phyloP scores from a whole-genome alignment of 2,888 invertebrate genomes.

The Machimus atricapillus region DNA sequence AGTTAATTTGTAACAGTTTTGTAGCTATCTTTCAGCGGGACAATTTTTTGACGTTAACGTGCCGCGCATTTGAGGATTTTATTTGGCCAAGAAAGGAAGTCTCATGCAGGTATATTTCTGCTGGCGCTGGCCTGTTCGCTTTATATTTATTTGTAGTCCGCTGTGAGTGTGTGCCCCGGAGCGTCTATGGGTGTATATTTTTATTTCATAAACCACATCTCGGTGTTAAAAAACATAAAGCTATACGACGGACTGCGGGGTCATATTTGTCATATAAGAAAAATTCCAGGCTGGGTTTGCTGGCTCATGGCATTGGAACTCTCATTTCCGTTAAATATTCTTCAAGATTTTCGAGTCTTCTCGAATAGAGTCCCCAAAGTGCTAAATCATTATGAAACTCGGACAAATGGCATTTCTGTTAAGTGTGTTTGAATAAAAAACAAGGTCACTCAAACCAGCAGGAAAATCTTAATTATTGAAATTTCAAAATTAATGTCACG shows the following conservation, averaged over 20 bases:
- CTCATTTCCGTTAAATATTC: neutral
- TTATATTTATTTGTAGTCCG: neutral
- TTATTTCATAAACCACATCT: constrained; percentile 38
- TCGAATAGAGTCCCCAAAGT: neutral
- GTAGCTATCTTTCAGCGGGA: constrained; percentile 1
- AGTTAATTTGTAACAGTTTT: constrained; percentile 32
- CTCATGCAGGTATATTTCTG: neutral
- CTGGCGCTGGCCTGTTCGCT: neutral
- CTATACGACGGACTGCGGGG: constrained; percentile 17
- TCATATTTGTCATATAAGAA: constrained; percentile 20
- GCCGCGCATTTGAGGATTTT: neutral
- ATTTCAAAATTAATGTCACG: neutral
- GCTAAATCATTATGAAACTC: constrained; percentile 23
- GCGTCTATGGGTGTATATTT: constrained; percentile 25
- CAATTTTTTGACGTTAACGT: neutral
- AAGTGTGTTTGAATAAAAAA: constrained; percentile 26
- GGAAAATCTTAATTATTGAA: constrained; percentile 32
- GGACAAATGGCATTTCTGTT: neutral
- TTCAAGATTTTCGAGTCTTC: neutral
- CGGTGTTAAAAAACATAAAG: constrained; percentile 36
- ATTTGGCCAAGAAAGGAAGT: neutral
- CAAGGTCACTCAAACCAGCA: constrained; percentile 26
- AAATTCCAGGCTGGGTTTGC: neutral
- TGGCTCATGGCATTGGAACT: neutral
- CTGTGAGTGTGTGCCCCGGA: neutral